These are phyloP conservation scores for Pomatorhinus ruficollis DNA, from an alignment of 2,113 vertebrate species.

Conservation along the genomic window DNA sequence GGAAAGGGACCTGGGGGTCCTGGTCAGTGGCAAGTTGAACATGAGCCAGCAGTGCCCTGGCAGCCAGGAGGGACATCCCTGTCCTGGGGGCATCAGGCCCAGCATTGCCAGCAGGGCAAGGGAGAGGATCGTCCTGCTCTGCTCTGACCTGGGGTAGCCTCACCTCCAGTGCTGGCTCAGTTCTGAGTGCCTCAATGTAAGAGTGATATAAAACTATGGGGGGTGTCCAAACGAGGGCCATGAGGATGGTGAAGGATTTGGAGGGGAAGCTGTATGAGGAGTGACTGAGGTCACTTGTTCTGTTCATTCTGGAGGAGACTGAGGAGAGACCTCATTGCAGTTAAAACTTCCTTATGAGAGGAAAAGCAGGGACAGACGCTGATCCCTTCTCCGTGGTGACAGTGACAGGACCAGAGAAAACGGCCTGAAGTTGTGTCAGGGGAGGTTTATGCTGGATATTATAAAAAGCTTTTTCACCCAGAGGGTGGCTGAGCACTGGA, in stretches of 20 bases:
- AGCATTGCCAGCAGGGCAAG: accelerated
- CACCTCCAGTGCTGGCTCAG: not conserved
- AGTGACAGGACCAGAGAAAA: not conserved
- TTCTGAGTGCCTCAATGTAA: accelerated
- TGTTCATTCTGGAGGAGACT: not conserved
- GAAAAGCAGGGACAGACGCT: too few relatives aligned
- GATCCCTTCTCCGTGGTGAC: not conserved
- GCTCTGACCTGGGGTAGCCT: not conserved
- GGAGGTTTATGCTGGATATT: not conserved
- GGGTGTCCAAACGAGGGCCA: not conserved
- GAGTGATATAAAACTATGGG: not conserved
- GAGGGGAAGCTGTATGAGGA: not conserved
- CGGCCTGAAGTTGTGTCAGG: not conserved
- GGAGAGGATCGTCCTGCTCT: not conserved
- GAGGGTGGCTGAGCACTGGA: not conserved
- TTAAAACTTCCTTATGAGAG: not conserved
- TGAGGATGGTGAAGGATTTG: not conserved
- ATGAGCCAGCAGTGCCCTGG: not conserved
- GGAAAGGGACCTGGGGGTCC: accelerated
- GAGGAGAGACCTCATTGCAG: accelerated
- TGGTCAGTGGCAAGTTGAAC: not conserved
- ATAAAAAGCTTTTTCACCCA: not conserved
- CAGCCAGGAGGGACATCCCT: accelerated
- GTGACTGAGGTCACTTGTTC: too few relatives aligned
- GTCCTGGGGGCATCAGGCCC: not conserved